Conservation (phyloP, 2,888 invertebrate genomes). For the Hypolimnas misippus region DNA sequence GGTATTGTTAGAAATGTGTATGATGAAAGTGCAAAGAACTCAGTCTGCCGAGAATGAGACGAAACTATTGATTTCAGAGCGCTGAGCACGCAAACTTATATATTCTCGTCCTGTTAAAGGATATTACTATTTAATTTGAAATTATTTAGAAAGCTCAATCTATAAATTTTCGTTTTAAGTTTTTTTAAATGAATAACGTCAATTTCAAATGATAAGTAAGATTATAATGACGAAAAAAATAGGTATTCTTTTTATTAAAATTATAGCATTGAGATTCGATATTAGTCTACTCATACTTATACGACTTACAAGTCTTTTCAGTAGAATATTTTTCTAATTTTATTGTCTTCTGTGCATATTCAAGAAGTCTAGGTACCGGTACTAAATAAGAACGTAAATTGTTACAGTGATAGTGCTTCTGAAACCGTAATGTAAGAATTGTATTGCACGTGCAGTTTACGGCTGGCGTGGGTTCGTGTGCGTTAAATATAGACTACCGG, state of each 20-base stretch:
- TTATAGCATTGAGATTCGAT: too few relatives aligned
- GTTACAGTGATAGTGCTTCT: not conserved
- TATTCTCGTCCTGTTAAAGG: conserved; percentile 49
- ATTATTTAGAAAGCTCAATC: not conserved
- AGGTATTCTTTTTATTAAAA: too few relatives aligned
- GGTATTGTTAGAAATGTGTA: conserved; percentile 11
- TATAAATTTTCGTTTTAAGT: too few relatives aligned
- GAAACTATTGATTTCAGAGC: conserved; percentile 77
- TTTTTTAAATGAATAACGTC: too few relatives aligned
- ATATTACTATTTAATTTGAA: not conserved
- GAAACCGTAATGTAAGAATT: conserved; percentile 46
- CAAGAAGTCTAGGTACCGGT: too few relatives aligned
- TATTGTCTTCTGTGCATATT: too few relatives aligned
- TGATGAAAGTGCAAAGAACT: conserved; percentile 38
- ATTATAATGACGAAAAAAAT: too few relatives aligned
- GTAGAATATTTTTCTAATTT: too few relatives aligned
- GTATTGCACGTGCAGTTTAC: conserved; percentile 58
- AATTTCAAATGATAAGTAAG: too few relatives aligned
- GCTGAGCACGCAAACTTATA: conserved; percentile 68
- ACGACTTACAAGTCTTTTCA: too few relatives aligned
- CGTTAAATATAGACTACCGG: conserved; percentile 80
- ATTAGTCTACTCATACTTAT: too few relatives aligned
- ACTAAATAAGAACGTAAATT: not conserved
- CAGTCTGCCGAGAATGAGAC: conserved; percentile 56
- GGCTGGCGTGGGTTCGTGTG: conserved; percentile 53